Conservation (phyloP, 2,113 vertebrate genomes). For the Apeltes quadracus region DNA sequence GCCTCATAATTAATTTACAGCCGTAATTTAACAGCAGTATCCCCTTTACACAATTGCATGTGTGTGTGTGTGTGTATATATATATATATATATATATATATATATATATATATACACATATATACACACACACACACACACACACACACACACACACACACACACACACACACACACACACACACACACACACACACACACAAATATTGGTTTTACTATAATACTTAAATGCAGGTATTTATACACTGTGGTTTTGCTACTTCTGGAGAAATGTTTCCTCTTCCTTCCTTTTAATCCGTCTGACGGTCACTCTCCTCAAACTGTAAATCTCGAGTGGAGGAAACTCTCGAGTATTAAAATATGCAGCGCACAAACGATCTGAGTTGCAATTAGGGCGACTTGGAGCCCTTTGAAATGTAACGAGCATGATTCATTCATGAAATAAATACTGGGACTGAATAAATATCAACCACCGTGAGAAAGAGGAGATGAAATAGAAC, state of each 20-base stretch:
- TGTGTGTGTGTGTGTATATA: no score
- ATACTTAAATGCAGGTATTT: background rate
- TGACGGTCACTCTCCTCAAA: conserved; percentile 16
- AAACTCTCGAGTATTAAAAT: conserved; percentile 34
- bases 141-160: no score
- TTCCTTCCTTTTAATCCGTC: background rate
- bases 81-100: no score
- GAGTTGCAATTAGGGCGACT: conserved; percentile 42
- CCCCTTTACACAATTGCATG: no score
- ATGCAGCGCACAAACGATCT: conserved; percentile 27
- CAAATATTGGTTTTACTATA: no score
- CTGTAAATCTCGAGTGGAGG: conserved; percentile 18
- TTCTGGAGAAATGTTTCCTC: no score
- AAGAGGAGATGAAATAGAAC: background rate
- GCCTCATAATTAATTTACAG: conserved; percentile 46
- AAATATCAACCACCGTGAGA: conserved; percentile 17
- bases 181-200: no score
- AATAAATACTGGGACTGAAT: conserved; percentile 43
- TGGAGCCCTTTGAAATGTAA: conserved; percentile 54
- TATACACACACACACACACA: no score
- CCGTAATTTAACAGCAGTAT: background rate
- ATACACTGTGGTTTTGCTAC: background rate
- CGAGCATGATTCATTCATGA: conserved; percentile 49
- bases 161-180: no score
- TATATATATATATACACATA: no score